Evolutionary conservation across 1,140 invertebrate genomes (phyloP), one percentile per base, ranked within the genome.

Genomic region (Phenacoccus solenopsis): DNA sequence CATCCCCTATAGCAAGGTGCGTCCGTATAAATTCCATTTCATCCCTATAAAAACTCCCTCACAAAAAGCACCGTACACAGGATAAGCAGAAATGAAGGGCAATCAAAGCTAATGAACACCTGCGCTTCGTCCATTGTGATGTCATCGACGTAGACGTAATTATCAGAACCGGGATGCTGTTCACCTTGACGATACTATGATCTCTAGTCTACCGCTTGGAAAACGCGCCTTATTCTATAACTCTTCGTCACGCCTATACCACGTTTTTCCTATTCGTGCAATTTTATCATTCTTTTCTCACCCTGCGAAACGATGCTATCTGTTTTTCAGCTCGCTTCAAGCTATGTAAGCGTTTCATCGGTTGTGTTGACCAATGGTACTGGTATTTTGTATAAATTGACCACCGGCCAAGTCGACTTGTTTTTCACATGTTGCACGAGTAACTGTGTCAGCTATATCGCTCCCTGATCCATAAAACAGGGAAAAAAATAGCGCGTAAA

Each of bases 101-200:
- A 32, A 13, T 32, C 5, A 32, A 32, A 32, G 5, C 5, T 7
- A 32, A 5, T 16, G 59, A 64, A 64, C 59, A 64, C 59, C 59
- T 64, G 59, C 59, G 21, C 59, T 64, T 10, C 59, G 59, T 24
- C 59, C 59, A 64, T 64, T 64, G 59, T 64, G 59, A 64, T 64
- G 59, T 64, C 59, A 64, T 64, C 22, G 59, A 64, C 25, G 59
- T 27, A 64, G 21, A 64, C 59, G 59, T 64, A 64, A 64, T 64
- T 64, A 64, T 64, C 59, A 22, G 59, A 13, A 27, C 59, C 25
- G 59, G 59, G 59, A 64, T 64, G 59, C 59, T 64, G 59, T 64
- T 64, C 59, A 64, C 59, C 59, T 64, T 64, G 59, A 64, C 59
- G 59, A n/a, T n/a, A 10, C 12, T 49, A 49, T n/a, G 22, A 64